Evolutionary conservation across 2,113 vertebrate species (phyloP).

Genomic region (Limnothrissa miodon): DNA sequence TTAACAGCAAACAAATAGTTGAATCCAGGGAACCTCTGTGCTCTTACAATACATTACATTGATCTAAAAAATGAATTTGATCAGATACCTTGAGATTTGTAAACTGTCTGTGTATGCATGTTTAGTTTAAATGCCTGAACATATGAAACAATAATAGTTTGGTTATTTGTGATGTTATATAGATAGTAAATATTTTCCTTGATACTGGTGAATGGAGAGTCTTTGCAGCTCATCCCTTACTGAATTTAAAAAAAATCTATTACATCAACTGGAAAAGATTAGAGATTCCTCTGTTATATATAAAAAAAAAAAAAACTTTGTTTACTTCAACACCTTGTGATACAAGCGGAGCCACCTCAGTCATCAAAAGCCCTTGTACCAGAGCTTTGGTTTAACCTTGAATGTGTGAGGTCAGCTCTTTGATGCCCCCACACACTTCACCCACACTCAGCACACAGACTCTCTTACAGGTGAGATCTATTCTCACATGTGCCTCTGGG

Average conservation of each 20-base stretch:
- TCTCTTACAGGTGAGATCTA: slow-evolving; percentile 98
- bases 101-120: not conserved
- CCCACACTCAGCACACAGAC: slow-evolving; percentile 53
- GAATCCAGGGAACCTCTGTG: not conserved
- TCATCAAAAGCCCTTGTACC: not conserved
- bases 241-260: not conserved
- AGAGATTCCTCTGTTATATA: not conserved
- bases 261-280: not conserved
- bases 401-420: slow-evolving; percentile 29
- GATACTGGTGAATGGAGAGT: not conserved
- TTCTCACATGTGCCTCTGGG: slow-evolving; percentile 98
- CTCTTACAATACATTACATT: not conserved
- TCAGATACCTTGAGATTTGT: not conserved
- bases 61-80: not conserved
- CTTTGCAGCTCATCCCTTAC: not conserved
- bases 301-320: slow-evolving; percentile 5
- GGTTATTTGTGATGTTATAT: not conserved
- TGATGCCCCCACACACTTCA: slow-evolving; percentile 3
- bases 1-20: not conserved
- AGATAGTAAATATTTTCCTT: not conserved
- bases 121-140: not conserved
- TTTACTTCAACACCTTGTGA: not conserved
- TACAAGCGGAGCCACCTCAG: not conserved
- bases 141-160: not conserved
- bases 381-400: slow-evolving; percentile 57